phyloP scores from a whole-genome alignment of 2,113 vertebrate species.

The Abramis brama region DNA sequence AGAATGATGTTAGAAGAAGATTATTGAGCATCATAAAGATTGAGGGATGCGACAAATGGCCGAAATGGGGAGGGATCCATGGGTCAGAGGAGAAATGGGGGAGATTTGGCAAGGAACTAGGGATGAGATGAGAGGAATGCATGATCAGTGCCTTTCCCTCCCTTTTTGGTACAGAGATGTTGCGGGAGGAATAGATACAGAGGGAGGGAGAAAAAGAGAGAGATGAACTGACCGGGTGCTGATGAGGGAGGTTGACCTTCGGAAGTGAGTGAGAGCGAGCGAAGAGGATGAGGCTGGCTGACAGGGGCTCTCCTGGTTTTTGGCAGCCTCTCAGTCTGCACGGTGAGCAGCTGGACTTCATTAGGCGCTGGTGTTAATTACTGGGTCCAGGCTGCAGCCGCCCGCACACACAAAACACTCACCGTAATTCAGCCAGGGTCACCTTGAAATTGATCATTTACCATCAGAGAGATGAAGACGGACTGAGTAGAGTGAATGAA shows the following conservation, averaged over 20 bases:
- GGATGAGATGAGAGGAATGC: slow-evolving; percentile 37
- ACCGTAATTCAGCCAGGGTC: slow-evolving; percentile 80
- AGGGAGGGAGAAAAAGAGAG: slow-evolving; percentile 20
- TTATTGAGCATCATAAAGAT: slow-evolving; percentile 36
- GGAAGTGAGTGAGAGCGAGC: slow-evolving; percentile 48
- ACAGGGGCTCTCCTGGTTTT: slow-evolving; percentile 72
- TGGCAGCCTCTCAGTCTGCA: slow-evolving; percentile 86
- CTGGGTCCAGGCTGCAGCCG: slow-evolving; percentile 84
- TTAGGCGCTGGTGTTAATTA: slow-evolving; percentile 98
- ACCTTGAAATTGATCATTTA: slow-evolving; percentile 84
- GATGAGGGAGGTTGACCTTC: slow-evolving; percentile 58
- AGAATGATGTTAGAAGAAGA: slow-evolving; percentile 36
- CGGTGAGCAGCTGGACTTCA: slow-evolving; percentile 95
- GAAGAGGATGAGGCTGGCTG: slow-evolving; percentile 52
- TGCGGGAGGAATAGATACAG: slow-evolving; percentile 7
- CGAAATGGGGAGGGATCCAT: slow-evolving; percentile 35
- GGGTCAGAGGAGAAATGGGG: slow-evolving; percentile 37
- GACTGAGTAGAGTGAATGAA: slow-evolving; percentile 19
- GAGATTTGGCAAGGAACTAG: slow-evolving; percentile 45
- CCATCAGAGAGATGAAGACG: slow-evolving; percentile 51
- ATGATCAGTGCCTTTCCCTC: slow-evolving; percentile 34
- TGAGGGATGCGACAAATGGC: slow-evolving; percentile 19
- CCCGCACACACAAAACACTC: slow-evolving; percentile 74
- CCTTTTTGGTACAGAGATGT: slow-evolving; percentile 14
- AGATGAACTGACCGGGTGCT: slow-evolving; percentile 44